phyloP scores from a whole-genome alignment of 2,113 vertebrate genomes.

The Sturnira hondurensis region DNA sequence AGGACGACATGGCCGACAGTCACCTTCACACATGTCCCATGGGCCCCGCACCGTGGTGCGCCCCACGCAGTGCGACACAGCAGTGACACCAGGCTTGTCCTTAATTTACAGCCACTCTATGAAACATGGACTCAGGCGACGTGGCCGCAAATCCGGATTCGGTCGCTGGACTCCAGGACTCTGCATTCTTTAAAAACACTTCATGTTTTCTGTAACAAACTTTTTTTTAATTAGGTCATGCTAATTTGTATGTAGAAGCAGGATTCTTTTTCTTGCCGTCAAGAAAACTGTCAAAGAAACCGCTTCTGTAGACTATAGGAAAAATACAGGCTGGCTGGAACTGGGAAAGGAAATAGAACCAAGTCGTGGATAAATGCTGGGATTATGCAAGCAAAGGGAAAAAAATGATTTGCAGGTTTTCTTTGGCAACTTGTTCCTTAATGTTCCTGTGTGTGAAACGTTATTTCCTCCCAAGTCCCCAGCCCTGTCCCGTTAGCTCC shows the following conservation, averaged over 20 bases:
- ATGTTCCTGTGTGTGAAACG: neutral
- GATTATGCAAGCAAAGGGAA: conserved; percentile 42
- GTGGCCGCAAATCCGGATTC: neutral
- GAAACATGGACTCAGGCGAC: neutral
- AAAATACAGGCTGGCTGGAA: conserved; percentile 53
- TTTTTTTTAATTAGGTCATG: neutral
- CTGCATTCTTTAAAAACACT: neutral
- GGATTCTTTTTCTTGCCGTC: neutral
- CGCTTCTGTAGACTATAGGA: neutral
- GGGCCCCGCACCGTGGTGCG: neutral
- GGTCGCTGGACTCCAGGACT: neutral
- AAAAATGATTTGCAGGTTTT: conserved; percentile 35
- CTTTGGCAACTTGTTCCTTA: conserved; percentile 58
- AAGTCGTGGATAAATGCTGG: neutral
- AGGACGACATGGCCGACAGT: neutral
- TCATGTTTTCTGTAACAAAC: neutral
- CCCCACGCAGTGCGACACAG: too few species aligned
- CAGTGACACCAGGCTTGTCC: too few species aligned
- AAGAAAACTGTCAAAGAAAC: conserved; percentile 42
- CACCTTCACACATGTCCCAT: neutral
- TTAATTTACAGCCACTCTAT: neutral
- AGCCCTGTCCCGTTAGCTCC: neutral
- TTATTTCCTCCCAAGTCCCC: conserved; percentile 32
- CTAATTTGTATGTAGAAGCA: neutral
- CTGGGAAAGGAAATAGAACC: conserved; percentile 11